These are phyloP conservation scores for human DNA, from an alignment of 2,113 vertebrate genomes.

Conservation along the genomic window DNA sequence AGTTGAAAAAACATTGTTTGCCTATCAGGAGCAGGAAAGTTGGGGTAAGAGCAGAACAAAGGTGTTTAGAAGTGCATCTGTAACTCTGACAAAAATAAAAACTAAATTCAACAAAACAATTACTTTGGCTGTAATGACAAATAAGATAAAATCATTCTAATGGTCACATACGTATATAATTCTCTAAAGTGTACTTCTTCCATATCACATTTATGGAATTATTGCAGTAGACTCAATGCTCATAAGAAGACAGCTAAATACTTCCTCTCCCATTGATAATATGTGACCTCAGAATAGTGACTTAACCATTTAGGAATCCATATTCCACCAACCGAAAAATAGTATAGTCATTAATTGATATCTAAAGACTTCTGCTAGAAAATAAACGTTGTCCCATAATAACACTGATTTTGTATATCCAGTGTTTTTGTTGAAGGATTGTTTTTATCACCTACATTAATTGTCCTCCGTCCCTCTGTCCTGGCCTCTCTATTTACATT, in stretches of 20 bases:
- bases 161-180: accelerated
- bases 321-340: not conserved
- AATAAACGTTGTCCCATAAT: not conserved
- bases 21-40: not conserved
- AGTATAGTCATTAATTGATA: not conserved
- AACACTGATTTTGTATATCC: not conserved
- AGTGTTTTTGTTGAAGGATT: not conserved
- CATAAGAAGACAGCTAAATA: not conserved
- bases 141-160: not conserved
- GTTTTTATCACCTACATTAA: not conserved
- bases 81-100: not conserved
- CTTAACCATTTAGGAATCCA: not conserved
- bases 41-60: accelerated
- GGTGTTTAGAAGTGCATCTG: not conserved
- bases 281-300: not conserved
- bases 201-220: not conserved
- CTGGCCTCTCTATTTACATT: not conserved
- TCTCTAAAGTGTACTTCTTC: not conserved
- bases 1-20: not conserved
- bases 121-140: not conserved
- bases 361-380: not conserved
- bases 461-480: not conserved
- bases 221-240: not conserved
- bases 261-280: not conserved
- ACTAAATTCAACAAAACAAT: not conserved